A percentile compares a stretch with the other conserved stretches of the same genome.
phyloP scores from a whole-genome alignment of 2,113 vertebrate species.

The Bungarus multicinctus region DNA sequence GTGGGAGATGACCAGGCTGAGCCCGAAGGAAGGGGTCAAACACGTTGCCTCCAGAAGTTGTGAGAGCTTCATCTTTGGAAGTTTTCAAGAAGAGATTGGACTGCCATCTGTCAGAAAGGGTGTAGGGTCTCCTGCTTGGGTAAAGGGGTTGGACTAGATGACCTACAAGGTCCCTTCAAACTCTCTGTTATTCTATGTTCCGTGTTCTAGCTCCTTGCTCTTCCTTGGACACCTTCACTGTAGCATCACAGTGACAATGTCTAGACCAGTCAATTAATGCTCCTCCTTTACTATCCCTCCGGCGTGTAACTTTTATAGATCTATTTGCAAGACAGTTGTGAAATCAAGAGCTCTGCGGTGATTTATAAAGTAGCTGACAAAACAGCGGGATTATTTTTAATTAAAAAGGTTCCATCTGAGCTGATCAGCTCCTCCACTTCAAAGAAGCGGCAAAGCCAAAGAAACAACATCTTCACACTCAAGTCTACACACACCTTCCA shows the following conservation, averaged over 20 bases:
- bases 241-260: neutral
- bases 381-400: neutral
- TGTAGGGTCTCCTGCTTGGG: no score
- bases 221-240: neutral
- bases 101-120: no score
- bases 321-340: neutral
- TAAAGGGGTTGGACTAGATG: neutral
- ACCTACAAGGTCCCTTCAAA: neutral
- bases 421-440: neutral
- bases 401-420: neutral
- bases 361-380: neutral
- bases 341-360: neutral
- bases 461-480: neutral
- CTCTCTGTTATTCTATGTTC: neutral
- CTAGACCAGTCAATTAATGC: neutral
- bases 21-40: no score
- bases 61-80: no score
- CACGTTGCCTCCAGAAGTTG: no score
- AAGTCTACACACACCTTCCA: neutral
- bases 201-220: neutral
- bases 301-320: neutral
- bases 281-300: neutral
- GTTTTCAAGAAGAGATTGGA: no score
- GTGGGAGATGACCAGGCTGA: no score
- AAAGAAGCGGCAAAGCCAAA: neutral